Evolutionary conservation across 2,888 invertebrate genomes (phyloP).

Genomic region (Quadroppia sp.): DNA sequence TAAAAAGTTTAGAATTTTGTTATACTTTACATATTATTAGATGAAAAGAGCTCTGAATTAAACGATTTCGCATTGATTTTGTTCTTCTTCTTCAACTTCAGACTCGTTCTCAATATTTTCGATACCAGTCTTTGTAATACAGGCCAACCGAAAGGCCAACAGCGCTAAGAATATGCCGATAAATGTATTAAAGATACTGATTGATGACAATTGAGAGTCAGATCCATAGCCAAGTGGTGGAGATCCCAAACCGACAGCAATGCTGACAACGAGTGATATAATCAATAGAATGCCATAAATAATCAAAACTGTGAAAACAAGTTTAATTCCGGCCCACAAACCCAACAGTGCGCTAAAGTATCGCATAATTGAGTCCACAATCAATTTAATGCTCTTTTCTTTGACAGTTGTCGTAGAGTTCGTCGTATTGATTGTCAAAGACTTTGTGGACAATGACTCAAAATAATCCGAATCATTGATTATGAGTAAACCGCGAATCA

Average conservation of each 20-base stretch:
- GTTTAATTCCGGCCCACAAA: conserved; percentile 24
- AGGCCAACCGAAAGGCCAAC: conserved; percentile 15
- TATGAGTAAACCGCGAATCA: conserved; percentile 12
- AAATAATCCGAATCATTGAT: conserved; percentile 3
- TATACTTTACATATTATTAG: no score
- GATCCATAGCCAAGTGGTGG: not conserved
- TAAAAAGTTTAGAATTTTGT: no score
- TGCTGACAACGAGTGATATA: conserved; percentile 3
- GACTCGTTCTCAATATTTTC: not conserved
- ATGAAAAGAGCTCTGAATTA: no score
- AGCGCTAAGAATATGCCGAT: conserved; percentile 2
- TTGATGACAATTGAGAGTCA: not conserved
- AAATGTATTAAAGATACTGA: not conserved
- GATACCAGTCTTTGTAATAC: conserved; percentile 1
- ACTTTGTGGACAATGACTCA: not conserved
- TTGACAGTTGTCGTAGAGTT: not conserved
- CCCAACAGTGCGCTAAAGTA: not conserved
- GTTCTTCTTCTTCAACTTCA: conserved; percentile 11
- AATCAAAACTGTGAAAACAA: not conserved
- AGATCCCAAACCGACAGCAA: not conserved
- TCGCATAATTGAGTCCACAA: not conserved
- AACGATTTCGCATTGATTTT: conserved; percentile 34
- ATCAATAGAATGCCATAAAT: conserved; percentile 3
- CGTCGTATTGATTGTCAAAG: not conserved
- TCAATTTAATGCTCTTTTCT: not conserved